phyloP scores from a whole-genome alignment of 2,797 vertebrate species.

The Tenualosa thibaudeaui region DNA sequence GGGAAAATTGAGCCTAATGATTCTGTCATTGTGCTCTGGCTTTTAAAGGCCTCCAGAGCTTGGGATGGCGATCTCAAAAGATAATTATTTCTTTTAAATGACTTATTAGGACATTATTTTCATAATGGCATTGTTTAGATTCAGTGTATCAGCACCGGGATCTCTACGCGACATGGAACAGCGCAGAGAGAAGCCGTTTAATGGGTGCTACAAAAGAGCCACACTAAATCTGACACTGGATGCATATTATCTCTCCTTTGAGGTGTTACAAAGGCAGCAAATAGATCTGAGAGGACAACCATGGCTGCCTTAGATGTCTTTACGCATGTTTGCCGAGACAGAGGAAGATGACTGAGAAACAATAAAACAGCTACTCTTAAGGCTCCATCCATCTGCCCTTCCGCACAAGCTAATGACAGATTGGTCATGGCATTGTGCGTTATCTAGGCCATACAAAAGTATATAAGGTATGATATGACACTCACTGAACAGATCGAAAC shows the following conservation, averaged over 20 bases:
- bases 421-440: not conserved
- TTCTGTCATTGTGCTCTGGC: constrained; percentile 47
- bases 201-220: constrained; percentile 21
- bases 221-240: constrained; percentile 22
- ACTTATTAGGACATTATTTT: constrained; percentile 54
- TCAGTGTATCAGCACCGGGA: constrained; percentile 42
- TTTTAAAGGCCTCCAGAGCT: constrained; percentile 39
- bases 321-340: not conserved
- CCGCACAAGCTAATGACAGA: not conserved
- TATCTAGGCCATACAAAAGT: not conserved
- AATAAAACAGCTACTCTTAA: not conserved
- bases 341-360: not conserved
- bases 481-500: not conserved
- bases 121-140: constrained; percentile 42
- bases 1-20: constrained; percentile 54
- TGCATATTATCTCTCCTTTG: constrained; percentile 25
- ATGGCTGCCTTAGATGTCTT: constrained; percentile 1
- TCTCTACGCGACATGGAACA: constrained; percentile 21
- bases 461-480: not conserved
- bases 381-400: not conserved
- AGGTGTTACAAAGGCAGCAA: constrained; percentile 28
- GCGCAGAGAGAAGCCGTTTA: constrained; percentile 33
- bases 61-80: constrained; percentile 45
- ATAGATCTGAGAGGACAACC: constrained; percentile 38
- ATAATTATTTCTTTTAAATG: constrained; percentile 53